Evolutionary conservation across 2,888 invertebrate species (phyloP), one percentile per base, ranked within the genome.

Genomic region (Hypselothyrea guttata): DNA sequence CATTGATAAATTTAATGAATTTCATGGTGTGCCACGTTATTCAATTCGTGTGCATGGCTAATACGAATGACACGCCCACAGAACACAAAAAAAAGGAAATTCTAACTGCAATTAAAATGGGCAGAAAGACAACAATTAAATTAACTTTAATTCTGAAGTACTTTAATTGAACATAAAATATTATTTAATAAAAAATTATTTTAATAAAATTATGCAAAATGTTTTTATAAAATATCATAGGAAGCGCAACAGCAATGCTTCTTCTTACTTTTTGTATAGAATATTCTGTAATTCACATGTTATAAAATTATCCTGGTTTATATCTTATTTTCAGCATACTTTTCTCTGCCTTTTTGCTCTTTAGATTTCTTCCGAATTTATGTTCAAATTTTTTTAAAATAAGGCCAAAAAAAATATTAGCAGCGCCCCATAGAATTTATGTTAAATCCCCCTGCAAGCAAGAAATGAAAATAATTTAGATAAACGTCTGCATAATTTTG

Each of bases 401-500:
- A 28, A 7, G 13, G 35, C 33, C 37, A 40, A 66, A 58, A 55
- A 5, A 22, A 5, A 22, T 4, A 18, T 5, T 41, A 37, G 16
- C 11, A 33, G 9, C 28, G 31, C n/a, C n/a, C 31, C 16, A 16
- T 11, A 35, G 33, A 69, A 64, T 68, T 75, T 81, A 73, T 57
- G 38, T 16, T 30, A 3, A 45, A 18, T 54, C 47, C 15, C 22
- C 15, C 22, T 28, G 41, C 30, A 38, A 33, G 37, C 7, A 31
- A 8, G 18, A 30, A 18, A 56, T 22, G n/a, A 27, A 48, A 74
- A 86, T 85, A 87, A 87, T 81, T 85, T 76, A 82, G 78, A 84
- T 86, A 73, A 81, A 81, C 78, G 65, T 70, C 42, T 67, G 77
- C 77, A 79, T 81, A 84, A 86, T 81, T 76, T 72, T 79, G 84